Evolutionary conservation across 2,888 invertebrate species (phyloP), one percentile per base, ranked within the genome.

Genomic region (Drosophila paramelanica): DNA sequence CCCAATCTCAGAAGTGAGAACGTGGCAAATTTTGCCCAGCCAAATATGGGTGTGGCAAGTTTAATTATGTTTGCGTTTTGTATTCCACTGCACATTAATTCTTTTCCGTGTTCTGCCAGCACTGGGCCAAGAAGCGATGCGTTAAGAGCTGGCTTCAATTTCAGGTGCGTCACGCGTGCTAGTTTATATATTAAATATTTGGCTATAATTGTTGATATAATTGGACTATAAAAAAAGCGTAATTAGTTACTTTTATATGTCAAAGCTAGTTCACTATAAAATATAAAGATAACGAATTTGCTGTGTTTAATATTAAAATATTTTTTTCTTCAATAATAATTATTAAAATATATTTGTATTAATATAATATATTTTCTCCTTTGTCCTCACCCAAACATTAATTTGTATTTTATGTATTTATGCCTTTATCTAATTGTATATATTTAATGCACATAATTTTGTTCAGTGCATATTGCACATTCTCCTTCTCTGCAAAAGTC

Each of bases 11-110:
- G 53, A 51, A 38, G 46, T 53, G 67, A 50, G 46, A 57, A 49
- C 20, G 53, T 66, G 46, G 55, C 66, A 45, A 52, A 60, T 46
- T 66, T 67, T 43, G 41, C 41, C 59, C 27, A 31, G 57, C 73
- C 36, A 79, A 77, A 65, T 83, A 65, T 83, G 84, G 81, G 78
- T 64, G 66, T 88, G 83, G 84, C 83, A 83, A 59, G 68, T 83
- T 88, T 83, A 83, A 83, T 83, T 88, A 88, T 83, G 87, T 86
- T 88, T 83, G 89, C 84, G 68, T 88, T 83, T 74, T 80, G 64
- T 77, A 66, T 69, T 67, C 73, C 27, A 51, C 46, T 61, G 73
- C 73, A 73, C 70, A 86, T 72, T 68, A 88, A 83, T 77, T 77
- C 69, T 56, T 65, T 86, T 83, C 56, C 71, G 60, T 82, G 57